These are phyloP conservation scores for Alectoris magna DNA, from an alignment of 2,797 vertebrate species.

Conservation along the genomic window DNA sequence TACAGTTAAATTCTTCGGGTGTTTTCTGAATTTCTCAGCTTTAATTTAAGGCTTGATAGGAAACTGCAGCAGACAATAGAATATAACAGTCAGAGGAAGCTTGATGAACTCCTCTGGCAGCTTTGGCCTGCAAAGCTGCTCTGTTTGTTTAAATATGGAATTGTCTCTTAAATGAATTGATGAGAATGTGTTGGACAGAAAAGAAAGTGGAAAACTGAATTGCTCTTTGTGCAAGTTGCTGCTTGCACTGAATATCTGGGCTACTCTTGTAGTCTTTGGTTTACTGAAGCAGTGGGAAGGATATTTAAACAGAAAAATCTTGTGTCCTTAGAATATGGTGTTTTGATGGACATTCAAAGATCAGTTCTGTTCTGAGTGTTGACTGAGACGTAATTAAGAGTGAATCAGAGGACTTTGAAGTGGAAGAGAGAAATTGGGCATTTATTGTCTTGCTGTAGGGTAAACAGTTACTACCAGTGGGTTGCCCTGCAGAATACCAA, in stretches of 20 bases:
- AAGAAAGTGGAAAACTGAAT: background rate
- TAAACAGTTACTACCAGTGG: background rate
- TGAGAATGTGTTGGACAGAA: background rate
- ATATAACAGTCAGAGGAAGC: background rate
- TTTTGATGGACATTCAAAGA: background rate
- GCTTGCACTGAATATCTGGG: background rate
- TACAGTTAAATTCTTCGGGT: constrained; percentile 58
- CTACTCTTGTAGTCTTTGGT: background rate
- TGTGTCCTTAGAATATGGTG: background rate
- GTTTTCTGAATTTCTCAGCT: constrained; percentile 56
- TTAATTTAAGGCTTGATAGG: constrained; percentile 46
- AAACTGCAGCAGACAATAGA: constrained; percentile 43
- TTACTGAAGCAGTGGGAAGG: background rate
- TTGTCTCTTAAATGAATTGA: constrained; percentile 40
- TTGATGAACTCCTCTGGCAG: background rate
- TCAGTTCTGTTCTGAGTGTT: background rate
- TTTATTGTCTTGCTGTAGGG: background rate
- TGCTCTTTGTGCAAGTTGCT: constrained; percentile 12
- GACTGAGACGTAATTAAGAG: background rate
- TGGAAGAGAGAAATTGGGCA: background rate
- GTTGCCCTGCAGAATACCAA: background rate
- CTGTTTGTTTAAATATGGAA: constrained; percentile 35
- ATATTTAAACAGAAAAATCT: background rate
- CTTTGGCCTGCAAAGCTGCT: constrained; percentile 31
- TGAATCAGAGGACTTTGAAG: background rate